Evolutionary conservation across 2,888 invertebrate species (phyloP), one percentile per base, ranked within the genome.

Genomic region (Tholera decimalis): DNA sequence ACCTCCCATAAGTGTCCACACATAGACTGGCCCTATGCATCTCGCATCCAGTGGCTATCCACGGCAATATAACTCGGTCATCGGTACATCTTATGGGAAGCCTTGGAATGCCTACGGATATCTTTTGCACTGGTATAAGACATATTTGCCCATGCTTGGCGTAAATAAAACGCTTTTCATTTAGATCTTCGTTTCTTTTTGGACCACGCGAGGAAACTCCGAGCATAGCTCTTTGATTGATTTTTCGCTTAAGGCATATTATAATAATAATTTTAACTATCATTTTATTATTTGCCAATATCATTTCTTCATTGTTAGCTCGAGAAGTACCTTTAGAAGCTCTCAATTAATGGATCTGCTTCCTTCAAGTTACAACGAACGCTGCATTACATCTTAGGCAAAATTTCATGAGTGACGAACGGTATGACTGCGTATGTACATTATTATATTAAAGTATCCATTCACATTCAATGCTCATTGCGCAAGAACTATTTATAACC

Each of bases 401-500:
- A 62, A 59, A 69, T 18, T 63, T 37, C 51, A 49, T 73, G 63
- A 50, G 33, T 62, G 62, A 56, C 58, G 41, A 69, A 50, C 59
- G 43, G 35, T 55, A 56, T 47, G 56, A 58, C 26, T 55, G n/a
- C 57, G 22, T 43, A 60, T 68, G 37, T 62, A 64, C 51, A 56
- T 72, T 41, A 75, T 69, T 69, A 57, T 75, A 78, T 75, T 69
- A 72, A 66, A 57, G 47, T 69, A 69, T 59, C 75, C 71, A 51
- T 66, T 77, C 72, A 56, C 67, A 73, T 73, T 69, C 66, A 51
- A 55, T 44, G 22, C 24, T 65, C 18, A 69, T 76, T 76, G 76
- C 73, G 71, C 54, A 80, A 80, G 37, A 56, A 64, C 62, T 53
- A 63, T 79, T 60, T 73, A 77, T 59, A 70, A 73, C 41, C 20